phyloP scores from a whole-genome alignment of 1,140 invertebrate genomes.

The Bombus ignitus region DNA sequence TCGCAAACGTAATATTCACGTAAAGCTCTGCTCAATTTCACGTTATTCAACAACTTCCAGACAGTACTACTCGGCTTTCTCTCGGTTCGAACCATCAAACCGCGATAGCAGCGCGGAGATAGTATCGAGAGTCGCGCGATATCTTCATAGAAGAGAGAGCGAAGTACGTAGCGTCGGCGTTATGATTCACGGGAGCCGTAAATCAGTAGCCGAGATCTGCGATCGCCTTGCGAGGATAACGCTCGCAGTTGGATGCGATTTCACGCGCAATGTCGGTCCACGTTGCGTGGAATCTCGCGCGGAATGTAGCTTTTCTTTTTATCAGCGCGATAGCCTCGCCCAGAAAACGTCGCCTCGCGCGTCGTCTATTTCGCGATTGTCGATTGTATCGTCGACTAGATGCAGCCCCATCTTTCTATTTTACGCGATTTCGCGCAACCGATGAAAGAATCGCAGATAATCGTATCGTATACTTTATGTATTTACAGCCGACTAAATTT shows the following conservation, averaged over 20 bases:
- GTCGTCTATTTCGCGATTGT: background rate
- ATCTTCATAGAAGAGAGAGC: slow-evolving; percentile 40
- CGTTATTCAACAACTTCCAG: background rate
- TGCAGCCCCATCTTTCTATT: background rate
- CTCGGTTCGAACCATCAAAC: background rate
- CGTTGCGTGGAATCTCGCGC: slow-evolving; percentile 57
- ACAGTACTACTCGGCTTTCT: background rate
- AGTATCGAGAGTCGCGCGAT: slow-evolving; percentile 25
- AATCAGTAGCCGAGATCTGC: slow-evolving; percentile 52
- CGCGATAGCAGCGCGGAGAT: background rate
- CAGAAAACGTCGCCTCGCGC: slow-evolving; percentile 24
- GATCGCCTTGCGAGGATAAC: slow-evolving; percentile 22
- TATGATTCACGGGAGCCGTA: slow-evolving; percentile 58
- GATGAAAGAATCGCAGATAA: too few relatives aligned
- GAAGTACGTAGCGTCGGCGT: slow-evolving; percentile 10
- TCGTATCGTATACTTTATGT: too few relatives aligned
- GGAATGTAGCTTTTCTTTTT: slow-evolving; percentile 65
- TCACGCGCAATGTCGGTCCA: slow-evolving; percentile 65
- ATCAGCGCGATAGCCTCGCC: slow-evolving; percentile 51
- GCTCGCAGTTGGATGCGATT: slow-evolving; percentile 58
- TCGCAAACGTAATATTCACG: too few relatives aligned
- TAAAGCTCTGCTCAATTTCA: background rate
- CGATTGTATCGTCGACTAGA: too few relatives aligned
- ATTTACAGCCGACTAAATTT: too few relatives aligned
- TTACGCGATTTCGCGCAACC: too few relatives aligned